phyloP scores from a whole-genome alignment of 2,797 vertebrate genomes.

The Phoeniculus purpureus region DNA sequence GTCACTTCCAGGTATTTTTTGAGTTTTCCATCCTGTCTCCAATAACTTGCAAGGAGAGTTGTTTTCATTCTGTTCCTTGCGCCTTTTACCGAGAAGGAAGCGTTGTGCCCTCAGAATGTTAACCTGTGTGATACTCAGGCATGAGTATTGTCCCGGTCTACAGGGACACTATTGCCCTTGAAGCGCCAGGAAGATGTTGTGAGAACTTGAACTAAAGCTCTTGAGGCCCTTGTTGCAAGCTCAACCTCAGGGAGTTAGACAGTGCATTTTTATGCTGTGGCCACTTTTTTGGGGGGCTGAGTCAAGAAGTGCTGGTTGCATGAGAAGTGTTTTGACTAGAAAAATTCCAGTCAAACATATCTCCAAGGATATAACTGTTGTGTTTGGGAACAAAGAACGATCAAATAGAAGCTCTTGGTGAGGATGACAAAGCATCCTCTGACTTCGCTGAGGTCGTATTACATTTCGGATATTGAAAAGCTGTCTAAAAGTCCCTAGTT shows the following conservation, averaged over 20 bases:
- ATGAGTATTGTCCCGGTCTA: background rate
- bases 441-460: background rate
- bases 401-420: background rate
- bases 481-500: conserved; percentile 6
- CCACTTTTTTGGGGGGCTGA: background rate
- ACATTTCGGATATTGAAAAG: background rate
- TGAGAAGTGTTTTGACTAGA: conserved; percentile 4
- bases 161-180: background rate
- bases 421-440: background rate
- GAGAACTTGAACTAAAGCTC: background rate
- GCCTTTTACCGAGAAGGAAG: background rate
- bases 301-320: background rate
- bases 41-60: background rate
- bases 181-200: background rate
- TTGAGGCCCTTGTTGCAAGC: background rate
- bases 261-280: background rate
- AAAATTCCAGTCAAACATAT: background rate
- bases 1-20: background rate
- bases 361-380: background rate
- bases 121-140: background rate
- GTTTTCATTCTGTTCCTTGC: background rate
- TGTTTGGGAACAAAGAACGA: conserved; percentile 8
- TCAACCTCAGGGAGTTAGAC: background rate
- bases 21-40: background rate
- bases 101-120: background rate